Evolutionary conservation across 2,888 invertebrate genomes (phyloP), one percentile per base, ranked within the genome.

Genomic region (Dusona sp.): DNA sequence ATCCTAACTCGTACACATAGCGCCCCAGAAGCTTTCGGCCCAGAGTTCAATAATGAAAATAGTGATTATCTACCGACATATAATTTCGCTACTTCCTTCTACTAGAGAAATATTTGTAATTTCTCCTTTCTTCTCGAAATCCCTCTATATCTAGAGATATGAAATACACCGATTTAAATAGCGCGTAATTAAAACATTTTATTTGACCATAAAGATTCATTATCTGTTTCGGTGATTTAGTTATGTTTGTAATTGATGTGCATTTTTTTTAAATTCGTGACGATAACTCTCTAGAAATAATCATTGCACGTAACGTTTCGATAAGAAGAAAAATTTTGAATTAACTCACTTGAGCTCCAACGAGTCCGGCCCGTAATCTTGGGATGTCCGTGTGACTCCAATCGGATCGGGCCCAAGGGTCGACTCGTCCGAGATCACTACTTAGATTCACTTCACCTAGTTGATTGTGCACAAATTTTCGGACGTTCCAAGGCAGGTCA

Each of bases 361-460:
- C 96, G 93, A 97, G 96, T 85, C 98, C 98, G 90, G 96, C 96
- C 91, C 96, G 96, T 91, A 98, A 95, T 92, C 98, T 96, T 85
- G 97, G 97, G 91, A 99, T 97, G 94, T 99, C 98, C 38, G 98
- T 99, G 94, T 99, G 98, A 91, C 98, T 98, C 98, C 98, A 98
- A 94, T 96, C 96, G 94, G 97, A 97, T 91, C 96, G 96, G 90
- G 97, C 96, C 98, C 98, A 98, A 89, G 98, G 97, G 92, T 97
- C 97, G 89, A 96, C 95, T 84, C 95, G 95, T 88, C 96, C 96
- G 94, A 94, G 93, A 89, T 94, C 93, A 88, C 94, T 94, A 91
- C 94, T 94, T 86, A 94, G 90, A 91, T 94, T 94, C 68, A 94
- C 92, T 88, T 94, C 94, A 87, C 94, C 94, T 83, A 94, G 91